phyloP scores from a whole-genome alignment of 2,797 vertebrate genomes.

The Alosa sapidissima region DNA sequence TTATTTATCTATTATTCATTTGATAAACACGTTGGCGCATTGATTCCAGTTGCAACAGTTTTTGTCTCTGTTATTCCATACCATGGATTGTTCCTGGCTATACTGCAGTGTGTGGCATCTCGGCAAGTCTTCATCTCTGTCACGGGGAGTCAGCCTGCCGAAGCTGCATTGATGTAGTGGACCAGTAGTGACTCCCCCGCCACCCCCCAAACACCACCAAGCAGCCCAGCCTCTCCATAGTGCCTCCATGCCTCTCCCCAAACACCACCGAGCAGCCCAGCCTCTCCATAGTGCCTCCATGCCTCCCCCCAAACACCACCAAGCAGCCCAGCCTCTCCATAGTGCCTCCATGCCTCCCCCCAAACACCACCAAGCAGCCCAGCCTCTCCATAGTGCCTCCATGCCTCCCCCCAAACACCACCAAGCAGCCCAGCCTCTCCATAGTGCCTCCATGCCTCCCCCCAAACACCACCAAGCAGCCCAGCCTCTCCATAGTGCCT shows the following conservation, averaged over 20 bases:
- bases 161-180: neutral
- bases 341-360: no score
- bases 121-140: neutral
- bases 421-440: neutral
- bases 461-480: neutral
- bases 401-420: neutral
- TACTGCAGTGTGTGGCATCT: neutral
- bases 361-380: neutral
- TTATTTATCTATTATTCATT: slow-evolving; percentile 63
- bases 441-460: neutral
- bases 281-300: no score
- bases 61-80: neutral
- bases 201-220: no score
- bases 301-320: no score
- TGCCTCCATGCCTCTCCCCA: no score
- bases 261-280: no score
- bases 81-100: neutral
- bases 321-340: no score
- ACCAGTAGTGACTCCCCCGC: neutral
- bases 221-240: no score
- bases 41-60: slow-evolving; percentile 42
- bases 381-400: neutral
- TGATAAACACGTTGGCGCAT: slow-evolving; percentile 51
- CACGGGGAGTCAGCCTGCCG: neutral
- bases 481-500: no score